Evolutionary conservation across 2,113 vertebrate genomes (phyloP), one percentile per base, ranked within the genome.

Genomic region (Phyllostomus hastatus): DNA sequence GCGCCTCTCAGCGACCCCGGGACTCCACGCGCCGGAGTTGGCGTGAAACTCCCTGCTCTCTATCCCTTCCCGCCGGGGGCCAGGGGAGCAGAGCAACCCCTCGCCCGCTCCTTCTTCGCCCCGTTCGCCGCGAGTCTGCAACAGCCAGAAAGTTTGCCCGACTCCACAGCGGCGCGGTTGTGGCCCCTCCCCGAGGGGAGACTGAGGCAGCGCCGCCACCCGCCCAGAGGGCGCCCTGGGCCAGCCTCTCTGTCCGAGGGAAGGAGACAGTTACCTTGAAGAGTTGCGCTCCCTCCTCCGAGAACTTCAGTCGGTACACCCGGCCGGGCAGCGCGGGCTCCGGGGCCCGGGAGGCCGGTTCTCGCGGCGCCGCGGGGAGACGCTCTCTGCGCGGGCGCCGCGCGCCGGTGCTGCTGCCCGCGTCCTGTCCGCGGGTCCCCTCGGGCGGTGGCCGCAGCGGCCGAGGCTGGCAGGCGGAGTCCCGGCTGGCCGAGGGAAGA

Each of bases 271-370:
- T 98, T 99, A 99, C 98, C 99, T 99, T 98, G 96, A 97, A 97
- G 98, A 98, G 96, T 97, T 97, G 98, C 97, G 96, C 98, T 97
- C 95, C 97, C 96, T 98, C 93, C 98, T 98, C 97, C 94, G 95
- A 98, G 98, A 98, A 98, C 98, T 98, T 98, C 98, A 97, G 98
- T 98, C 98, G 96, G 97, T 96, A 97, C 97, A 98, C 98, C 98
- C 97, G 97, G 98, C 96, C 94, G 92, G 98, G 97, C 96, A 78
- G 97, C 73, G 28, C 52, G 95, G 89, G 46, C 87, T 72, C 43
- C 43, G 38, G 87, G 73, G 94, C 41, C 82, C 52, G 8, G 26
- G 54, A 69, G 89, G 66, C 95, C 90, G 97, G 97, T 76, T 94
- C 96, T 98, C 96, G 88, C 97, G 97, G 98, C 83, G 89, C 92